Conservation (phyloP, 2,113 vertebrate genomes). For the Vulpes vulpes region DNA sequence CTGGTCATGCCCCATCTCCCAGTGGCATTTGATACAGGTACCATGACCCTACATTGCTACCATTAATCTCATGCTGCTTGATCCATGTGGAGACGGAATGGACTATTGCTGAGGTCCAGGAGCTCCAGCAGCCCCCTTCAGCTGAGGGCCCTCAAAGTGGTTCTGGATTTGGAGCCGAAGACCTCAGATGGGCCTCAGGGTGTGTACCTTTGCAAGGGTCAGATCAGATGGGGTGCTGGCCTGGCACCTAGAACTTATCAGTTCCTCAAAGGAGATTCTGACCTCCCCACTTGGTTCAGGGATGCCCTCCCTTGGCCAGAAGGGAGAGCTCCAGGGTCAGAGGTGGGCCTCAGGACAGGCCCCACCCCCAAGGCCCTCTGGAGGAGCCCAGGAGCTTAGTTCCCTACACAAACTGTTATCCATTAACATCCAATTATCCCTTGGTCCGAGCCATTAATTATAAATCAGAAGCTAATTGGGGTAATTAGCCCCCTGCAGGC, state of each 20-base stretch:
- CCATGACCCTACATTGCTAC: neutral
- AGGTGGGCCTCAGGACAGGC: neutral
- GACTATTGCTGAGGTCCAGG: neutral
- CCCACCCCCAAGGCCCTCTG: constrained; percentile 57
- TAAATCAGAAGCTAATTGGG: constrained; percentile 98
- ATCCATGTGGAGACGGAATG: neutral
- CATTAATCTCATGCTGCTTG: neutral
- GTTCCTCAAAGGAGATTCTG: neutral
- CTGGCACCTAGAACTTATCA: neutral
- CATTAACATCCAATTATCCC: constrained; percentile 99
- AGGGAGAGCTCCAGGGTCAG: neutral
- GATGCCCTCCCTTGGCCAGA: neutral
- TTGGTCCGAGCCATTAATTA: constrained; percentile 97
- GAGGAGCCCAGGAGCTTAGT: constrained; percentile 80
- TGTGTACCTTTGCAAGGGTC: neutral
- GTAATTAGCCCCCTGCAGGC: constrained; percentile 95
- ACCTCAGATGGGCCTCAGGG: neutral
- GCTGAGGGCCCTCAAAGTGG: neutral
- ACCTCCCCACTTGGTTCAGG: constrained; percentile 13
- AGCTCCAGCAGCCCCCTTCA: neutral
- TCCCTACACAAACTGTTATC: constrained; percentile 94
- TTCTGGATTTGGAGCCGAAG: neutral
- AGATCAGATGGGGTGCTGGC: neutral
- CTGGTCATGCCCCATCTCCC: neutral
- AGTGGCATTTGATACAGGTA: neutral